A percentile compares a stretch with the other conserved stretches of the same genome.
Evolutionary conservation across 1,140 invertebrate species (phyloP).

Genomic region (Trinorchestia longiramus): DNA sequence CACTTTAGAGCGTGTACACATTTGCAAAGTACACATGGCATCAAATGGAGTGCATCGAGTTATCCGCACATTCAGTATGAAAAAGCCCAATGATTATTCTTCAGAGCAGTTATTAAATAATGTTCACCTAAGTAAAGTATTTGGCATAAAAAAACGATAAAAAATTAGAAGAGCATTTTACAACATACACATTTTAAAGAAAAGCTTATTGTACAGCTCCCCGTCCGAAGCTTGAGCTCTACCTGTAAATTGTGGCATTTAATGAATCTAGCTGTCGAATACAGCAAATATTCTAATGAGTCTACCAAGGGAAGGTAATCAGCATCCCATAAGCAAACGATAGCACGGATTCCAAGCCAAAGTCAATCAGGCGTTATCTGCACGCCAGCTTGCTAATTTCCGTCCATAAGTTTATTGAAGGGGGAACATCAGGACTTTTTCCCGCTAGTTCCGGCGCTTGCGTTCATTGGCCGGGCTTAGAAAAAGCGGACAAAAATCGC

Average conservation of each 20-base stretch:
- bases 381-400: constrained; percentile 1
- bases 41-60: too few species aligned
- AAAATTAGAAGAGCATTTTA: too few species aligned
- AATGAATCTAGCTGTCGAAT: not conserved
- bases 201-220: too few species aligned
- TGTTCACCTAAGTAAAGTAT: too few species aligned
- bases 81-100: too few species aligned
- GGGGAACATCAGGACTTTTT: constrained; percentile 20
- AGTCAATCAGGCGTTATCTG: not conserved
- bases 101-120: too few species aligned
- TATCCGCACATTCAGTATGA: too few species aligned
- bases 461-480: not conserved
- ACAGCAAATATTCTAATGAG: not conserved
- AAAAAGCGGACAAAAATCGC: constrained; percentile 11
- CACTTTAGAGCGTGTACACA: too few species aligned
- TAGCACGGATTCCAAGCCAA: not conserved
- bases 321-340: not conserved
- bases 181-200: too few species aligned
- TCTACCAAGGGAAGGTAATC: not conserved
- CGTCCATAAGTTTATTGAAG: constrained; percentile 17
- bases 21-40: too few species aligned
- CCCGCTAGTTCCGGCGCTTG: not conserved
- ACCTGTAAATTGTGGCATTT: not conserved
- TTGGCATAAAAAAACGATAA: too few species aligned
- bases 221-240: too few species aligned